Conservation (phyloP, 2,113 vertebrate species). For the Tauraco erythrolophus region DNA sequence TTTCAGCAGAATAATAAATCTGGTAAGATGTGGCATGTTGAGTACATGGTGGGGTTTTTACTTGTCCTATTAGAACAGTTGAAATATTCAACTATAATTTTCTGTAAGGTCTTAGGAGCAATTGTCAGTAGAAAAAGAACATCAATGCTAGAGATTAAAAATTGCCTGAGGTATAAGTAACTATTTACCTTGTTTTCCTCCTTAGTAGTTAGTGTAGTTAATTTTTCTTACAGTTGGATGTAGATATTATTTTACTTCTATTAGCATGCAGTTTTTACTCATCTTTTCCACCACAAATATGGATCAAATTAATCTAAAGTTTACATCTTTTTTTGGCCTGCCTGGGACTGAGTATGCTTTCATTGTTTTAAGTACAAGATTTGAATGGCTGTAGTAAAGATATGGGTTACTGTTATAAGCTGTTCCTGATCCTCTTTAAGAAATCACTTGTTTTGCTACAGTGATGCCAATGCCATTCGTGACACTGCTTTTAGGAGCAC, state of each 20-base stretch:
- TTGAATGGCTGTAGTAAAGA: neutral
- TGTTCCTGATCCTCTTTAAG: neutral
- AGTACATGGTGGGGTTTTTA: neutral
- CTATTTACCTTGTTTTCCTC: neutral
- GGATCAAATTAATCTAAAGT: neutral
- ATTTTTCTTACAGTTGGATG: neutral
- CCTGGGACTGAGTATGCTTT: neutral
- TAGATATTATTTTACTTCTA: neutral
- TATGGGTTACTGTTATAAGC: neutral
- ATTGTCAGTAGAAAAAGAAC: neutral
- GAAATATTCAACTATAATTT: neutral
- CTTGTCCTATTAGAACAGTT: neutral
- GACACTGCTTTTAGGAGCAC: neutral
- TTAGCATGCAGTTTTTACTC: neutral
- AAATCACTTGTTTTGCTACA: neutral
- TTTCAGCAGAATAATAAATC: neutral
- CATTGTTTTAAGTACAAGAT: neutral
- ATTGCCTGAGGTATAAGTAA: neutral
- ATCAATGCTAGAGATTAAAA: neutral
- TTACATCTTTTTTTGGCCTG: neutral
- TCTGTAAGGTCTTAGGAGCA: neutral
- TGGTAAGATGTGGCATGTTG: neutral
- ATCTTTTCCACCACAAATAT: neutral
- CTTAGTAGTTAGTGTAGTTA: neutral
- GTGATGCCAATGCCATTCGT: neutral